A percentile compares a stretch with the other conserved stretches of the same genome.
These are phyloP conservation scores for Xylota sylvarum DNA, from an alignment of 2,888 invertebrate species.

Conservation along the genomic window DNA sequence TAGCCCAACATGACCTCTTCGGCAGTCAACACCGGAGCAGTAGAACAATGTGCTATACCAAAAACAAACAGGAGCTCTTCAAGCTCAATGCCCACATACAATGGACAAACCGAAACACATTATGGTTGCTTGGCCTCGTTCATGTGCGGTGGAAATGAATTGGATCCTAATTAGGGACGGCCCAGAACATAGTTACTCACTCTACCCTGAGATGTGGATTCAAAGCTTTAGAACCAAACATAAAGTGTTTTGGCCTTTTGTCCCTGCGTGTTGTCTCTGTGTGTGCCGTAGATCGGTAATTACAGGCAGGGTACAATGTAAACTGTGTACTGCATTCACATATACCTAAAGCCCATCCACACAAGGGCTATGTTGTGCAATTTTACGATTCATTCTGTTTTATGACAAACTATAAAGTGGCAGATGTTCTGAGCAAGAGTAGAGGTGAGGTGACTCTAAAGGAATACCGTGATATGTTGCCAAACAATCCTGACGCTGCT, in stretches of 20 bases:
- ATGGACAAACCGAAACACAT: slow-evolving; percentile 71
- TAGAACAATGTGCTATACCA: slow-evolving; percentile 32
- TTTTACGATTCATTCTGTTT: slow-evolving; percentile 76
- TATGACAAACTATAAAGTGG: slow-evolving; percentile 76
- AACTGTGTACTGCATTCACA: slow-evolving; percentile 70
- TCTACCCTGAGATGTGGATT: slow-evolving; percentile 16
- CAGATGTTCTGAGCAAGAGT: slow-evolving; percentile 44
- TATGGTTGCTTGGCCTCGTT: slow-evolving; percentile 74
- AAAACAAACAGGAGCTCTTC: slow-evolving; percentile 52
- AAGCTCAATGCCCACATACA: slow-evolving; percentile 66
- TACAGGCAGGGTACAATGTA: slow-evolving; percentile 71
- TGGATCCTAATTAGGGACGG: slow-evolving; percentile 76
- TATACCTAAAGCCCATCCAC: slow-evolving; percentile 23
- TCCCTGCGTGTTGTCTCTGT: slow-evolving; percentile 53
- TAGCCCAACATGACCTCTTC: slow-evolving; percentile 37
- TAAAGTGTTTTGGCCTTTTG: slow-evolving; percentile 75
- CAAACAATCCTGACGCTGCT: slow-evolving; percentile 46
- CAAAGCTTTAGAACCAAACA: slow-evolving; percentile 50
- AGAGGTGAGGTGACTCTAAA: slow-evolving; percentile 26
- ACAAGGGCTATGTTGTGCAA: slow-evolving; percentile 62
- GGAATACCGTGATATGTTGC: slow-evolving; percentile 69
- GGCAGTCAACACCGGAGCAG: slow-evolving; percentile 17
- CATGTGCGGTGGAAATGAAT: slow-evolving; percentile 76
- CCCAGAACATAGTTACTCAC: slow-evolving; percentile 63
- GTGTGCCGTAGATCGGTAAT: slow-evolving; percentile 50